Evolutionary conservation across 2,797 vertebrate genomes (phyloP).

Genomic region (Phaenicophaeus curvirostris): DNA sequence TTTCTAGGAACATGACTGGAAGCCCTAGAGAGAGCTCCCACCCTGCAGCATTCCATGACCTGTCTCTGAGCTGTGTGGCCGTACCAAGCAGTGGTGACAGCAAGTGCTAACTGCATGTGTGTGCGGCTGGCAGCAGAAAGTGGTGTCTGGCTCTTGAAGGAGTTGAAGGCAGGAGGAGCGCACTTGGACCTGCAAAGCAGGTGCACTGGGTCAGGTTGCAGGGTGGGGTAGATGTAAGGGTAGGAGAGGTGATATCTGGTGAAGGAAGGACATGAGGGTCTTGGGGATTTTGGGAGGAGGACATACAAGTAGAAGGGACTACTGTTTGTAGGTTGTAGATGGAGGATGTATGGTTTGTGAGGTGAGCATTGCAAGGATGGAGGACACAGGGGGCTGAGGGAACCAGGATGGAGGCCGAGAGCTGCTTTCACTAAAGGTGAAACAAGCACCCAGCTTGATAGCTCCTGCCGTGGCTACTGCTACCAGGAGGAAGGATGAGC

Average conservation of each 20-base stretch:
- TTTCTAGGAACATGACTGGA: neutral
- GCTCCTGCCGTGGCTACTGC: neutral
- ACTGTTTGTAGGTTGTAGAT: neutral
- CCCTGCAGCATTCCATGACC: neutral
- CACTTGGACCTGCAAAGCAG: neutral
- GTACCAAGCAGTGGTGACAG: fast-evolving
- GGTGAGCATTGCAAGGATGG: neutral
- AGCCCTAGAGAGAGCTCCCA: neutral
- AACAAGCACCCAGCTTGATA: neutral
- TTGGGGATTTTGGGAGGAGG: neutral
- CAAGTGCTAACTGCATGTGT: neutral
- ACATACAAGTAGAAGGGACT: neutral
- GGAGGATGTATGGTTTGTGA: neutral
- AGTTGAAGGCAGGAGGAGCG: neutral
- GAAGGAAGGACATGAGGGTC: neutral
- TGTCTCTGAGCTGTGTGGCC: neutral
- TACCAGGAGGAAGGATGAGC: neutral
- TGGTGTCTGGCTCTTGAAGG: neutral
- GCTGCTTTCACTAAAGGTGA: neutral
- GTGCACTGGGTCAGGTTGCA: neutral
- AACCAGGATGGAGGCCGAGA: neutral
- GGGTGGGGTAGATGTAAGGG: neutral
- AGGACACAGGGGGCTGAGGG: neutral
- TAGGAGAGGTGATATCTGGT: neutral
- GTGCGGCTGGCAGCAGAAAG: neutral